Conservation (phyloP, 1,140 invertebrate species). For the Drosophila punjabiensis region DNA sequence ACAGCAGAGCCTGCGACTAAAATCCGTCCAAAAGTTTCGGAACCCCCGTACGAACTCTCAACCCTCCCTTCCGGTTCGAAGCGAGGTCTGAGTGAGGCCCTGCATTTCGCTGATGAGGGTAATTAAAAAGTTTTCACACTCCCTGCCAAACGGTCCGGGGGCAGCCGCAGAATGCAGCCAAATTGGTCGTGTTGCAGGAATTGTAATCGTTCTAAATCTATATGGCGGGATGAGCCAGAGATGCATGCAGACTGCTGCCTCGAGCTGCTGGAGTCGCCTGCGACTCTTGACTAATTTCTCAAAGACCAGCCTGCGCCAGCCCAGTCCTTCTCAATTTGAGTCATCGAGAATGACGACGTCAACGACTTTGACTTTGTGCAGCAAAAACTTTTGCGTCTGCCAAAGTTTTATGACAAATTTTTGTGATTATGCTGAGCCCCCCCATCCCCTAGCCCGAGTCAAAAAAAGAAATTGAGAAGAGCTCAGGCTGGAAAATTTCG, state of each 20-base stretch:
- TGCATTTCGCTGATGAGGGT: constrained; percentile 77
- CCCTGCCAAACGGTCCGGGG: constrained; percentile 1
- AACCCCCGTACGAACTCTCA: constrained; percentile 5
- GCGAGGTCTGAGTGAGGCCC: constrained; percentile 29
- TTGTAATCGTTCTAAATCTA: constrained; percentile 53
- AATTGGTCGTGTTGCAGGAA: constrained; percentile 37
- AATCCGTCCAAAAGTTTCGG: constrained; percentile 16
- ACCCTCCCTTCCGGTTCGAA: neutral
- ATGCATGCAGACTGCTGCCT: constrained; percentile 14
- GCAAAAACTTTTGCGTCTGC: constrained; percentile 66
- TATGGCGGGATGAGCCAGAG: constrained; percentile 17
- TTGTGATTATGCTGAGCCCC: constrained; percentile 61
- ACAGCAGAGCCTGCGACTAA: constrained; percentile 1
- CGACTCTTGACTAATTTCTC: constrained; percentile 36
- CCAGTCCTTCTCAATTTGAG: constrained; percentile 40
- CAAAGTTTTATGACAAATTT: constrained; percentile 81
- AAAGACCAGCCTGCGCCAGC: constrained; percentile 3
- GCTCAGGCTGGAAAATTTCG: constrained; percentile 40
- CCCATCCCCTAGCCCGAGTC: too few species aligned
- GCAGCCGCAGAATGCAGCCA: constrained; percentile 53
- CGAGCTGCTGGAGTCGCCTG: neutral
- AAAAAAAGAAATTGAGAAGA: constrained; percentile 9
- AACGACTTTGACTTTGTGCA: constrained; percentile 61
- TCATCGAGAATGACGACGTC: constrained; percentile 44
- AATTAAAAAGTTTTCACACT: constrained; percentile 75